These are phyloP conservation scores for Geopemphigus sp. DNA, from an alignment of 1,140 invertebrate species.

Conservation along the genomic window DNA sequence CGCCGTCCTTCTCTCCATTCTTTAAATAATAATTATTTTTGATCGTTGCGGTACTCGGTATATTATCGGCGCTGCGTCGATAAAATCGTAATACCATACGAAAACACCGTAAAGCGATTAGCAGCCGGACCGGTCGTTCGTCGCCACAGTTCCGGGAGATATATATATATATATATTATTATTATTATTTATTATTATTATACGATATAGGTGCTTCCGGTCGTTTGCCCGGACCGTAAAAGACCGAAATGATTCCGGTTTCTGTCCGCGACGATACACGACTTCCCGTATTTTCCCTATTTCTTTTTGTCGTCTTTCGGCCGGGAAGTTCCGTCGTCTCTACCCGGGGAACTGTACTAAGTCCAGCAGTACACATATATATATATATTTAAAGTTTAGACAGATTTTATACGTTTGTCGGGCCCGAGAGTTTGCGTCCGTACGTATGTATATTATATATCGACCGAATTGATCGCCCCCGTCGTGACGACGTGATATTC, in stretches of 20 bases:
- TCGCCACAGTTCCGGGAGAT: slow-evolving; percentile 6
- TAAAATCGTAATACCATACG: background rate
- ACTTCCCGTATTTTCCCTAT: background rate
- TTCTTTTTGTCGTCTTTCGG: background rate
- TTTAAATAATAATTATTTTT: too few relatives aligned
- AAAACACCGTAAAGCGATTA: slow-evolving; percentile 18
- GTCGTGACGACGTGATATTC: background rate
- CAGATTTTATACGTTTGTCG: background rate
- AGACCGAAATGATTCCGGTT: background rate
- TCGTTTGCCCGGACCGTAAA: background rate
- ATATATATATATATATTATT: background rate
- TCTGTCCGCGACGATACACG: background rate
- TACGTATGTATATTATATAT: too few relatives aligned
- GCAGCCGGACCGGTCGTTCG: slow-evolving; percentile 4
- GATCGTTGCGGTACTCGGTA: too few relatives aligned
- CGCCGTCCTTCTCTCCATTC: too few relatives aligned
- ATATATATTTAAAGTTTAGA: too few relatives aligned
- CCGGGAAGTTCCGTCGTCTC: background rate
- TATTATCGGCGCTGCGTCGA: background rate
- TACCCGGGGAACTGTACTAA: background rate
- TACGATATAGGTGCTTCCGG: background rate
- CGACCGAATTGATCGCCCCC: background rate
- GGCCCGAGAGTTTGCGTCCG: background rate
- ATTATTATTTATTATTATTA: too few relatives aligned
- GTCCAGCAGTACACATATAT: too few relatives aligned